phyloP scores from a whole-genome alignment of 2,888 invertebrate genomes.

The Tricholauxania praeusta region DNA sequence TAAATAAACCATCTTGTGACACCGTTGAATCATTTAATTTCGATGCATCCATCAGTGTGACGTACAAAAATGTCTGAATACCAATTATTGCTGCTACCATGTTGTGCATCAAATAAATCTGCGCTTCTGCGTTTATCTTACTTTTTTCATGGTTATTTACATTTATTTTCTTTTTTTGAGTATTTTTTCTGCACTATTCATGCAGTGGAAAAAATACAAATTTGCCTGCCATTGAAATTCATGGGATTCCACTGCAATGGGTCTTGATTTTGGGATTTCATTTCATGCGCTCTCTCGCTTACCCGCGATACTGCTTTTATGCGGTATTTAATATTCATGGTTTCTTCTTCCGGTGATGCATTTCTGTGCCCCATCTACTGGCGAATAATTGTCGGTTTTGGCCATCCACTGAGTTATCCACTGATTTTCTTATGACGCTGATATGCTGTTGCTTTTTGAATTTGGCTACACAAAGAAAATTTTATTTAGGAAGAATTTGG shows the following conservation, averaged over 20 bases:
- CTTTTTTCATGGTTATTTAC: constrained; percentile 26
- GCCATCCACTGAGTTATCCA: background rate
- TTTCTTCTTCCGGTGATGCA: background rate
- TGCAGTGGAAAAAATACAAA: background rate
- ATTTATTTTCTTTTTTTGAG: background rate
- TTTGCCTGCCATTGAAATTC: background rate
- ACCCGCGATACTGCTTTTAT: background rate
- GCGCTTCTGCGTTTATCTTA: constrained; percentile 22
- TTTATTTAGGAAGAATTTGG: too few relatives aligned
- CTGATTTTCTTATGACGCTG: constrained; percentile 3
- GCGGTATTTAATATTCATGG: constrained; percentile 25
- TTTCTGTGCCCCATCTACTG: background rate
- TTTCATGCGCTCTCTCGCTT: background rate
- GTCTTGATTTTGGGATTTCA: constrained; percentile 7
- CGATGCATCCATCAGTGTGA: background rate
- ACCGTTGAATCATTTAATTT: background rate
- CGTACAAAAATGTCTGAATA: background rate
- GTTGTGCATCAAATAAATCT: constrained; percentile 12
- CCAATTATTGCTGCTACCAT: background rate
- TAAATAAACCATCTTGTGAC: too few relatives aligned
- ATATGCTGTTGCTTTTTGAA: background rate
- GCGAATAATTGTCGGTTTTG: constrained; percentile 24
- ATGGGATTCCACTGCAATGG: constrained; percentile 17
- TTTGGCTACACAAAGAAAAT: too few relatives aligned
- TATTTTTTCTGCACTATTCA: background rate